phyloP scores from a whole-genome alignment of 2,113 vertebrate genomes.

The Zootoca vivipara region DNA sequence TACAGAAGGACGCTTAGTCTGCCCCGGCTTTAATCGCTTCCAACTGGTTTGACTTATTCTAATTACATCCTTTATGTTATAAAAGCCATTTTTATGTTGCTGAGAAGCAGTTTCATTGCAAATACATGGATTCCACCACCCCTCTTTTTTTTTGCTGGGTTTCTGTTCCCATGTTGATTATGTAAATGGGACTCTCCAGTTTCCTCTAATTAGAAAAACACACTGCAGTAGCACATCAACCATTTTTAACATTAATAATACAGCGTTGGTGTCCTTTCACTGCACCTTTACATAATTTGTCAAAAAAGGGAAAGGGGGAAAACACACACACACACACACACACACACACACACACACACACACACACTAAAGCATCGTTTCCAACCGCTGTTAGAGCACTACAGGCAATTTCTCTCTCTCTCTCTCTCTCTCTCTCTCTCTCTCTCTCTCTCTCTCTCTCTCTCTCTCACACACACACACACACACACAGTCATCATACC shows the following conservation, averaged over 20 bases:
- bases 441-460: no score
- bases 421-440: background rate
- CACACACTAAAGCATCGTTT: conserved; percentile 33
- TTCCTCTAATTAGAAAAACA: conserved; percentile 84
- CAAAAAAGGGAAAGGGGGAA: background rate
- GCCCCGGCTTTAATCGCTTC: conserved; percentile 81
- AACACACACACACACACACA: conserved; percentile 34
- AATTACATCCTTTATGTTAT: conserved; percentile 84
- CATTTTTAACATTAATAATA: conserved; percentile 79
- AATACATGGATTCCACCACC: conserved; percentile 72
- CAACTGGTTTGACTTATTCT: conserved; percentile 88
- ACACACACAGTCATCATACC: no score
- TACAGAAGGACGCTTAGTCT: conserved; percentile 81
- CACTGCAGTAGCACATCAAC: conserved; percentile 73
- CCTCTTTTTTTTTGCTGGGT: conserved; percentile 72
- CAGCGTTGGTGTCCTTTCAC: conserved; percentile 68
- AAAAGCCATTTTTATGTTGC: conserved; percentile 84
- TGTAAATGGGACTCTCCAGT: conserved; percentile 75
- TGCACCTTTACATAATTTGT: conserved; percentile 66
- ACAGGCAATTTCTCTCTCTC: conserved; percentile 24
- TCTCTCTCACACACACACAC: background rate
- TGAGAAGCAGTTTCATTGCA: conserved; percentile 76
- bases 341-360: background rate
- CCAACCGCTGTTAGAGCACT: conserved; percentile 38
- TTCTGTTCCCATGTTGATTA: conserved; percentile 79